Evolutionary conservation across 2,113 vertebrate species (phyloP), one percentile per base, ranked within the genome.

Genomic region (Tapirus terrestris): DNA sequence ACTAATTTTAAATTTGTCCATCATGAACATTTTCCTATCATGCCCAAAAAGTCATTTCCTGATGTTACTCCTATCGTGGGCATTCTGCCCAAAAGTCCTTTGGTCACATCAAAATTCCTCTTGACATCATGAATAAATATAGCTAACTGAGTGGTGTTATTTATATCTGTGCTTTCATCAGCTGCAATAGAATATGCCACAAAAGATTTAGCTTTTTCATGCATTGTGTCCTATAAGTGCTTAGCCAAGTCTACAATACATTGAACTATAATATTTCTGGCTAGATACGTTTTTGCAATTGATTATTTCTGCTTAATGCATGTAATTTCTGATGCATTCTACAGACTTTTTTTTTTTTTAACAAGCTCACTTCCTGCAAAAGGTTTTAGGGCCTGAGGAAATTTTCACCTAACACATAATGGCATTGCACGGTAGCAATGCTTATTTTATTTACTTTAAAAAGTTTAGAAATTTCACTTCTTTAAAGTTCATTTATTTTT

Each of bases 141-240:
- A 97, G 89, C 94, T 92, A 89, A 83, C n/a, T 96, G 85, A 80
- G 82, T 93, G 39, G 13, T 81, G 82, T 95, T 98, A 98, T 96
- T 96, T 97, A 94, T 97, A 97, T 89, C 83, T 63, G 6, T 92
- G 56, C 87, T 92, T 96, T 97, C 72, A 94, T 94, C 87, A 96
- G 95, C 84, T 95, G 91, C 36, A 95, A 83, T 92, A 89, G 91
- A 98, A 89, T 73, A 83, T 72, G 45, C 79, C 36, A 95, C 79
- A 92, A 85, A 95, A 97, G 77, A 96, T 94, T 97, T 92, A 79
- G 97, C 73, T 65, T 95, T 94, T 87, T 86, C 88, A 94, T 43
- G 39, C 60, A 94, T 95, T 76, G 45, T 89, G 53, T 70, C 58
- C 88, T 68, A 27, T 87, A 68, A 88, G 80, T 88, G 60, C 31